These are phyloP conservation scores for Portevinia maculata DNA, from an alignment of 2,888 invertebrate species.

Conservation along the genomic window DNA sequence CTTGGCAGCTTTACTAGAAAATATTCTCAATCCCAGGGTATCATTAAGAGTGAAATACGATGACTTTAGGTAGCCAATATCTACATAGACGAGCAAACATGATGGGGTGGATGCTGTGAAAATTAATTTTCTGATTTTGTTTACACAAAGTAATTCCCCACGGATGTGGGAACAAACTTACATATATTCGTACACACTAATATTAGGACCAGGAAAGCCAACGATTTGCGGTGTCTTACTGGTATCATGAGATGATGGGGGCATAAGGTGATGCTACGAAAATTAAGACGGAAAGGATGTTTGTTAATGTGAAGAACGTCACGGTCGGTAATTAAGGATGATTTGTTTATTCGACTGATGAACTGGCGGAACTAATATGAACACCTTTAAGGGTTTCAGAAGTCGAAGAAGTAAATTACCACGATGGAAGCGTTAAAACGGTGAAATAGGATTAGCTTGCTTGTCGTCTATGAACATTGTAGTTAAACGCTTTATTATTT, in stretches of 20 bases:
- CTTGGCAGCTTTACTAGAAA: slow-evolving; percentile 2
- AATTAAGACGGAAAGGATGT: neutral
- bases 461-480: too few species aligned
- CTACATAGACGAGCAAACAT: slow-evolving; percentile 18
- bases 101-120: slow-evolving; percentile 34
- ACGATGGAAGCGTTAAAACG: too few species aligned
- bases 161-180: slow-evolving; percentile 1
- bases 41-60: neutral
- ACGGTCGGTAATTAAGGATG: slow-evolving; percentile 37
- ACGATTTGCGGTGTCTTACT: neutral
- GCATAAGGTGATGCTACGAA: too few species aligned
- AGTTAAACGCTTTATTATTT: too few species aligned
- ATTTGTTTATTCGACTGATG: slow-evolving; percentile 19
- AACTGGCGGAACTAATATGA: slow-evolving; percentile 4
- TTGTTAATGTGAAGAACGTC: slow-evolving; percentile 10
- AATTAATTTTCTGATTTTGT: slow-evolving; percentile 61
- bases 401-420: slow-evolving; percentile 31
- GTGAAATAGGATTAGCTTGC: too few species aligned
- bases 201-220: slow-evolving; percentile 1
- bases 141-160: slow-evolving; percentile 25
- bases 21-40: neutral
- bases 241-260: too few species aligned
- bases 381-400: slow-evolving; percentile 16
- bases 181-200: too few species aligned
- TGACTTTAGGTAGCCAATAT: slow-evolving; percentile 22